Evolutionary conservation across 2,888 invertebrate species (phyloP).

Genomic region (Globia sparganii): DNA sequence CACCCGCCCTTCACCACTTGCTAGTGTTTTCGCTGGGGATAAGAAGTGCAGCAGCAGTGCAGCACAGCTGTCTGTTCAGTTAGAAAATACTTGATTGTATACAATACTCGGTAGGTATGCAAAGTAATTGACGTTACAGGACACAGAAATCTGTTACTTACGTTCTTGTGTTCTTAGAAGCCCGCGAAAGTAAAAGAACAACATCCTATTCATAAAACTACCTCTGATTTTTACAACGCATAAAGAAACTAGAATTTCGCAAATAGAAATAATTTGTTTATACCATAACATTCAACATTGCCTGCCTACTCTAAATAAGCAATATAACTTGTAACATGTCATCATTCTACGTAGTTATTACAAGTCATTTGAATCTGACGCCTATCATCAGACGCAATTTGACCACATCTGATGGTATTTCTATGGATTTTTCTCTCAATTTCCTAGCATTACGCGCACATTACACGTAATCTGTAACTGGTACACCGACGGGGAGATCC

Average conservation of each 20-base stretch:
- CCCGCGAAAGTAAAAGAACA: neutral
- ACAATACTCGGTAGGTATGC: too few species aligned
- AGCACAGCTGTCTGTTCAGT: too few species aligned
- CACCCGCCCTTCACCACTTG: too few species aligned
- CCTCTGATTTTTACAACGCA: neutral
- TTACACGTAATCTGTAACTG: conserved; percentile 64
- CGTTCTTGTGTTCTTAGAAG: neutral
- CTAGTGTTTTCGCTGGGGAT: too few species aligned
- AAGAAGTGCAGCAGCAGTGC: too few species aligned
- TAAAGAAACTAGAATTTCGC: neutral
- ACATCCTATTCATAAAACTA: neutral
- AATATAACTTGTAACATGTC: conserved; percentile 6
- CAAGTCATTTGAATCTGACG: conserved; percentile 27
- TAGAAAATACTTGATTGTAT: too few species aligned
- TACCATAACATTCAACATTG: conserved; percentile 9
- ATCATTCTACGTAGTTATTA: conserved; percentile 38
- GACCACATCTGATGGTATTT: conserved; percentile 24
- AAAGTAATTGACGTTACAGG: too few species aligned
- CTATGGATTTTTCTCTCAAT: conserved; percentile 56
- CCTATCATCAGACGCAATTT: conserved; percentile 36
- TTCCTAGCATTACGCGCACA: conserved; percentile 71
- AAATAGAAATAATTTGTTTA: conserved; percentile 2
- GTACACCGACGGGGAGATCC: conserved; percentile 70
- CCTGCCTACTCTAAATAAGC: neutral
- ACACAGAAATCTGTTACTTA: too few species aligned